phyloP scores from a whole-genome alignment of 1,140 invertebrate species.

The Drosophila prosaltans region DNA sequence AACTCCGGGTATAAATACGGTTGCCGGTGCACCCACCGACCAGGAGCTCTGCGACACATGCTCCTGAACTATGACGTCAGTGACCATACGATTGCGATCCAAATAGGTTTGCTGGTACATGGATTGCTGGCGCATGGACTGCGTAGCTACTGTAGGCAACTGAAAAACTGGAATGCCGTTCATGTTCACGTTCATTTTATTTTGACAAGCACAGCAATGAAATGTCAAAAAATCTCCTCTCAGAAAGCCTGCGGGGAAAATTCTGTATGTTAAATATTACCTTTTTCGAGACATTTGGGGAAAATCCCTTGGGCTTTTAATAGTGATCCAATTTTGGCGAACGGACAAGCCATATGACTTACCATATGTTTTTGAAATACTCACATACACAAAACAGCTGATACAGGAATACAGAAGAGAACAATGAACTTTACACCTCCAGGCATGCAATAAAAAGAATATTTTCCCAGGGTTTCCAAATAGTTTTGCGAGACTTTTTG shows the following conservation, averaged over 20 bases:
- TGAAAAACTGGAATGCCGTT: constrained; percentile 37
- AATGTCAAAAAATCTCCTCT: neutral
- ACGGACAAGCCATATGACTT: neutral
- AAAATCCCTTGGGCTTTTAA: neutral
- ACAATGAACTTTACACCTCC: neutral
- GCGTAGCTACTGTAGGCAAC: constrained; percentile 43
- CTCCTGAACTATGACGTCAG: constrained; percentile 62
- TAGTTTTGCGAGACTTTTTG: no score
- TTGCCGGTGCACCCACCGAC: constrained; percentile 22
- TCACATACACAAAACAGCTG: constrained; percentile 1
- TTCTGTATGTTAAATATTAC: neutral
- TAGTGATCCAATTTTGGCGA: neutral
- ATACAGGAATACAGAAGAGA: neutral
- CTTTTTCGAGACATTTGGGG: neutral
- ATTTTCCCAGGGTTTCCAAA: no score
- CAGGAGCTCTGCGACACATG: constrained; percentile 62
- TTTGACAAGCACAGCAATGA: neutral
- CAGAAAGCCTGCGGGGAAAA: constrained; percentile 1
- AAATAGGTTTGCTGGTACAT: constrained; percentile 67
- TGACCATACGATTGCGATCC: constrained; percentile 55
- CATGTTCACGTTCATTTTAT: constrained; percentile 9
- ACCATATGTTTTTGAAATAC: neutral
- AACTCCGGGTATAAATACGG: constrained; percentile 24
- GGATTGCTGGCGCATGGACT: constrained; percentile 56
- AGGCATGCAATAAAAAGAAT: no score